A percentile compares a stretch with the other conserved stretches of the same genome.
Evolutionary conservation across 2,888 invertebrate species (phyloP).

Genomic region (Lepidocyrtoides sp.): DNA sequence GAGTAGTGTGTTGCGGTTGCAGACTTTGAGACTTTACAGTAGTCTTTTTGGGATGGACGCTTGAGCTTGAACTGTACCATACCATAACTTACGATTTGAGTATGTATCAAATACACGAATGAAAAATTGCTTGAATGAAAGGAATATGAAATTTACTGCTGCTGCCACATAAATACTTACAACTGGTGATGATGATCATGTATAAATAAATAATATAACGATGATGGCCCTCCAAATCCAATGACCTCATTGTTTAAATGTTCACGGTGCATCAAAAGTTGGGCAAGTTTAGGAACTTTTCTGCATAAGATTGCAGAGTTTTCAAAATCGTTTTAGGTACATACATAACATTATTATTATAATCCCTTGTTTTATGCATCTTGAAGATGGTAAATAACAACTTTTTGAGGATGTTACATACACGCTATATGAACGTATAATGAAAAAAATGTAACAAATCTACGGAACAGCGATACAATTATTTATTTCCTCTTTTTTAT

Average conservation of each 20-base stretch:
- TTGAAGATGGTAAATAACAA: constrained; percentile 20
- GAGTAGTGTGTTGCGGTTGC: no score
- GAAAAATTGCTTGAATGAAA: background rate
- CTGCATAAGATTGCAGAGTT: constrained; percentile 16
- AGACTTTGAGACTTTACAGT: background rate
- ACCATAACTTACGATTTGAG: no score
- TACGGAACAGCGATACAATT: background rate
- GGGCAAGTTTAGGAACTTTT: constrained; percentile 66
- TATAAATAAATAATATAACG: background rate
- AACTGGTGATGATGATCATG: no score
- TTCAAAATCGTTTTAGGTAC: constrained; percentile 25
- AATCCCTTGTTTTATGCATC: background rate
- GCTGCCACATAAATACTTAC: no score
- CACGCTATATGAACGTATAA: no score
- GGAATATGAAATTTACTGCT: no score
- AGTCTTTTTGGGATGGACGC: background rate
- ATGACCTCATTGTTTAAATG: constrained; percentile 78
- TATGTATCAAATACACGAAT: background rate
- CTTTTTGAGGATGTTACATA: background rate
- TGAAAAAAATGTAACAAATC: background rate
- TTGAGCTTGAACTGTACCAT: background rate
- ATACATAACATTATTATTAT: no score
- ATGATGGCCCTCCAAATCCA: constrained; percentile 73
- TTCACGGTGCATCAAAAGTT: constrained; percentile 75
- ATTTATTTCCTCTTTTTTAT: constrained; percentile 46